These are phyloP conservation scores for Enteromius radiatus DNA, from an alignment of 2,797 vertebrate genomes.

Conservation along the genomic window DNA sequence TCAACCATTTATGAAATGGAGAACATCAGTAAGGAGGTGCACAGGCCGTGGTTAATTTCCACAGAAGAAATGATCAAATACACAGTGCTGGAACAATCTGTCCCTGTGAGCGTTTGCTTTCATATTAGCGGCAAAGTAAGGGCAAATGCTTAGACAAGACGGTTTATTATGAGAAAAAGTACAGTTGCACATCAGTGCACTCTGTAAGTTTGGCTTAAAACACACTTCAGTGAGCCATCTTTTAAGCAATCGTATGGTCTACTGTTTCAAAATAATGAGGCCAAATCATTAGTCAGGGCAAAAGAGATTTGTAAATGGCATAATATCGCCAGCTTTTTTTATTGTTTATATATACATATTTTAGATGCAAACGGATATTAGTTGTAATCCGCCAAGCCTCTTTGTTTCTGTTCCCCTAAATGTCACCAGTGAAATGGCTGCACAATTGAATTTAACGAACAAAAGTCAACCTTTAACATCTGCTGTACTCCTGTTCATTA, in stretches of 20 bases:
- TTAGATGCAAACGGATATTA: conserved; percentile 12
- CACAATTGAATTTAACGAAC: conserved; percentile 42
- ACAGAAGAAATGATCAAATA: conserved; percentile 24
- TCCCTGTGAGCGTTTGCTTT: conserved; percentile 4
- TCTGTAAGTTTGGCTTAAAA: conserved; percentile 14
- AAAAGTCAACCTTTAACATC: conserved; percentile 44
- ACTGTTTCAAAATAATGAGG: conserved; percentile 48
- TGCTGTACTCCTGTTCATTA: conserved; percentile 36
- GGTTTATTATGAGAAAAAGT: conserved; percentile 24
- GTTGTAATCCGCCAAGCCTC: conserved; percentile 23
- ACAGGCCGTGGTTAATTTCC: neutral
- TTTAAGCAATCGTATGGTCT: conserved; percentile 30
- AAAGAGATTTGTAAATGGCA: conserved; percentile 38
- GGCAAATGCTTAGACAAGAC: conserved; percentile 3
- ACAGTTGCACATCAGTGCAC: conserved; percentile 34
- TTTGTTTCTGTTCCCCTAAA: conserved; percentile 39
- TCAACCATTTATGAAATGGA: conserved; percentile 1
- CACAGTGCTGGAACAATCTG: conserved; percentile 7
- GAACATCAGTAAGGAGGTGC: neutral
- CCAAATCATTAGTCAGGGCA: conserved; percentile 37
- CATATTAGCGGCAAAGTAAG: neutral
- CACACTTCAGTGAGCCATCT: conserved; percentile 32
- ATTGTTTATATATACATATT: neutral
- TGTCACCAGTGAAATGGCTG: conserved; percentile 36
- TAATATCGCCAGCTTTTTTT: conserved; percentile 16